Conservation (phyloP, 2,797 vertebrate species). For the Buphagus erythrorhynchus region DNA sequence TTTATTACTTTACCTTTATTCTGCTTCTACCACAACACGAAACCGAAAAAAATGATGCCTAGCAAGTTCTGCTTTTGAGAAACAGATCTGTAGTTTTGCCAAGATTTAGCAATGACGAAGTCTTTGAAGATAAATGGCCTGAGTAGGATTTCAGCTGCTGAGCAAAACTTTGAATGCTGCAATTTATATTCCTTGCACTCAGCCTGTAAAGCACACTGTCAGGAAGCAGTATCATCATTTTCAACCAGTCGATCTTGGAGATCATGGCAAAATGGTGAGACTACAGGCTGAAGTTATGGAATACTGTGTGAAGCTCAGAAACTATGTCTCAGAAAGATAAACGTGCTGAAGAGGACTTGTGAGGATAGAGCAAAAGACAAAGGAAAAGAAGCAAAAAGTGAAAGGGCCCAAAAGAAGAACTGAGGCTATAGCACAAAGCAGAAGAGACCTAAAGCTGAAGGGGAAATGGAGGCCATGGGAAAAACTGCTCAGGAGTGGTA, state of each 20-base stretch:
- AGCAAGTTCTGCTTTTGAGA: not conserved
- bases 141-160: not conserved
- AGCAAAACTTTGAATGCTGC: not conserved
- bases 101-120: not conserved
- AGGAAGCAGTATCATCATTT: not conserved
- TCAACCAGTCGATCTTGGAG: not conserved
- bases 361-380: not conserved
- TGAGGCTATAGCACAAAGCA: not conserved
- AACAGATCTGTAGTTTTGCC: not conserved
- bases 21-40: not conserved
- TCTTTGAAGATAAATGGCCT: not conserved
- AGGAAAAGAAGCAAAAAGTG: not conserved
- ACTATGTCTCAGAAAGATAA: rapidly evolving
- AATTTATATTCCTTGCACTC: not conserved
- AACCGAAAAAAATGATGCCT: not conserved
- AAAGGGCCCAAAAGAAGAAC: not conserved
- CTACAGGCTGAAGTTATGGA: not conserved
- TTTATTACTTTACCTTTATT: not conserved
- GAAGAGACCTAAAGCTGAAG: not conserved
- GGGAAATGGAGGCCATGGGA: not conserved
- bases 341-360: not conserved
- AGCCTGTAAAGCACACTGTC: not conserved
- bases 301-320: not conserved
- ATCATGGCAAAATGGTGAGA: not conserved
- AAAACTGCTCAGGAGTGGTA: not conserved